A percentile compares a stretch with the other conserved stretches of the same genome.
Evolutionary conservation across 2,888 invertebrate genomes (phyloP).

Genomic region (Acrocera orbiculus): DNA sequence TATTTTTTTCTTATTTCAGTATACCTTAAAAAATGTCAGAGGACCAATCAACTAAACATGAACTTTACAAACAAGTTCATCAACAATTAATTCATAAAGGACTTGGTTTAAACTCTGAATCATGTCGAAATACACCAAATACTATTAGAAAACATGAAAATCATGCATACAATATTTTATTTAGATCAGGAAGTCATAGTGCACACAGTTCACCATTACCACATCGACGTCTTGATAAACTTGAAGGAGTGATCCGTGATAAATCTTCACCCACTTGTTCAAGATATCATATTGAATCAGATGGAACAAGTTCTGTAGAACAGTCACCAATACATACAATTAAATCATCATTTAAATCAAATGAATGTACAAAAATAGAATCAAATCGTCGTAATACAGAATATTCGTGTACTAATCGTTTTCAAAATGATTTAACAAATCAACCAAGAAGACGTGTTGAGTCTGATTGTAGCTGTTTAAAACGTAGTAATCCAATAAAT

Average conservation of each 20-base stretch:
- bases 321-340: conserved; percentile 10
- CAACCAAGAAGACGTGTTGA: conserved; percentile 12
- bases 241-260: conserved; percentile 15
- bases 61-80: too few relatives aligned
- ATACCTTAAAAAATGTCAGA: too few relatives aligned
- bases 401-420: conserved; percentile 8
- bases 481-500: neutral
- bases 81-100: too few relatives aligned
- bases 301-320: conserved; percentile 12
- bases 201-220: conserved; percentile 14
- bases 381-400: conserved; percentile 9
- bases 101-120: too few relatives aligned
- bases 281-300: conserved; percentile 7
- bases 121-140: conserved; percentile 14
- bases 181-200: conserved; percentile 14
- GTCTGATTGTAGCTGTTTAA: conserved; percentile 10
- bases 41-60: too few relatives aligned
- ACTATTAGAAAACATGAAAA: conserved; percentile 9
- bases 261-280: conserved; percentile 12
- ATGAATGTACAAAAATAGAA: too few relatives aligned
- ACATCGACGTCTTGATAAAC: conserved; percentile 14
- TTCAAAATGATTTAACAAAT: conserved; percentile 6
- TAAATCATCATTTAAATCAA: neutral
- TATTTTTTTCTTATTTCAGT: too few relatives aligned
- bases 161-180: conserved; percentile 9